Evolutionary conservation across 1,140 invertebrate genomes (phyloP), one percentile per base, ranked within the genome.

Genomic region (Trissolcus basalis): DNA sequence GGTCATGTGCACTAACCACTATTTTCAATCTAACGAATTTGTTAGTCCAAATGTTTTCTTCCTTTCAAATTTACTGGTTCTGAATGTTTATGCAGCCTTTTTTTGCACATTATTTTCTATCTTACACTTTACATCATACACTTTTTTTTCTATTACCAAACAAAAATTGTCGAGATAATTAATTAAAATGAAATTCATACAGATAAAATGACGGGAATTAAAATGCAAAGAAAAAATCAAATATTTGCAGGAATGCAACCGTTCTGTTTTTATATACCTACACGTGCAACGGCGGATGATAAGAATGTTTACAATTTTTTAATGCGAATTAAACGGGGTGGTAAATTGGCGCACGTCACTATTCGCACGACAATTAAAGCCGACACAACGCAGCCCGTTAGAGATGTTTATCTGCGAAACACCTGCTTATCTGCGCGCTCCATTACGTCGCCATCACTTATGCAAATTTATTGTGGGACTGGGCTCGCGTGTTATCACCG

Each of bases 1-100:
- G 76, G 73, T 80, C 81, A 77, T 64, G 59, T 51, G 72, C 50
- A 49, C 58, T 64, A 74, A 78, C 65, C 67, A 77, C 74, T 71
- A 61, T 81, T 79, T 65, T 75, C 64, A 35, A 58, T 68, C 61
- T 48, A 19, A 16, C 27, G 43, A 49, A 14, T 47, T n/a, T 39
- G 36, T 27, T 27, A 27, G 19, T 27, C 6, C 19, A 27, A 1
- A 3, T 27, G 1, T 27, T 27, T 27, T 27, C 6, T 27, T 6
- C 19, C 19, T 3, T 27, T 27, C 19, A 6, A 27, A 27, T 27
- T 27, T 27, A 27, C 19, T 27, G 19, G 19, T 1, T 27, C 19
- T 27, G 19, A 27, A 27, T 6, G 19, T 27, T 27, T 27, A n/a
- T n/a, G n/a, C n/a, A n/a, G n/a, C n/a, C n/a, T n/a, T n/a, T n/a